Conservation (phyloP, 2,888 invertebrate species). For the Troides oblongomaculatus region DNA sequence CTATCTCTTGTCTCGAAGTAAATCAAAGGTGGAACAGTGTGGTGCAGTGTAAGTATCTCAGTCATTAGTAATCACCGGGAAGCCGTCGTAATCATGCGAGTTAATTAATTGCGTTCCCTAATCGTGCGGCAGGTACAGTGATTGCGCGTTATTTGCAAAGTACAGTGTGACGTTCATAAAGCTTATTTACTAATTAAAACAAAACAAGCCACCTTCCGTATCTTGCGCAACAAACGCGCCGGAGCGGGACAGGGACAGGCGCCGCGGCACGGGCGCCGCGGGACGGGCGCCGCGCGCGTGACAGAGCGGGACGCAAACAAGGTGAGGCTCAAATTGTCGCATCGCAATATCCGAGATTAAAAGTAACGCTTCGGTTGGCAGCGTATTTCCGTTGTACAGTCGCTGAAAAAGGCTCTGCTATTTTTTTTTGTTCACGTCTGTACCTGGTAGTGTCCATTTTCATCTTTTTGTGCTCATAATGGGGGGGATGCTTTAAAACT, state of each 20-base stretch:
- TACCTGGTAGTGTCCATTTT: slow-evolving; percentile 31
- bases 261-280: slow-evolving; percentile 19
- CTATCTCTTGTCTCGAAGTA: no score
- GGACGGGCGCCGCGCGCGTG: slow-evolving; percentile 30
- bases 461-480: slow-evolving; percentile 23
- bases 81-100: no score
- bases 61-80: no score
- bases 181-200: slow-evolving; percentile 31
- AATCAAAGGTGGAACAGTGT: no score
- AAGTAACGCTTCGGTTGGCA: slow-evolving; percentile 73
- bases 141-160: slow-evolving; percentile 10
- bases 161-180: slow-evolving; percentile 27
- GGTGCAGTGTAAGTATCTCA: no score
- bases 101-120: background rate
- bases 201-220: slow-evolving; percentile 28
- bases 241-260: slow-evolving; percentile 42
- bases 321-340: slow-evolving; percentile 62
- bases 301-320: slow-evolving; percentile 41
- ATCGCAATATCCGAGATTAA: slow-evolving; percentile 77
- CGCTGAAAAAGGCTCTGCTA: slow-evolving; percentile 43
- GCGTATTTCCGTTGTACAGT: slow-evolving; percentile 55
- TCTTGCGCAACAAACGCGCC: slow-evolving; percentile 28
- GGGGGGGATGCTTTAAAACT: slow-evolving; percentile 26
- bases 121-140: background rate
- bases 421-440: slow-evolving; percentile 35